Evolutionary conservation across 2,113 vertebrate species (phyloP), one percentile per base, ranked within the genome.

Genomic region (Sander lucioperca): DNA sequence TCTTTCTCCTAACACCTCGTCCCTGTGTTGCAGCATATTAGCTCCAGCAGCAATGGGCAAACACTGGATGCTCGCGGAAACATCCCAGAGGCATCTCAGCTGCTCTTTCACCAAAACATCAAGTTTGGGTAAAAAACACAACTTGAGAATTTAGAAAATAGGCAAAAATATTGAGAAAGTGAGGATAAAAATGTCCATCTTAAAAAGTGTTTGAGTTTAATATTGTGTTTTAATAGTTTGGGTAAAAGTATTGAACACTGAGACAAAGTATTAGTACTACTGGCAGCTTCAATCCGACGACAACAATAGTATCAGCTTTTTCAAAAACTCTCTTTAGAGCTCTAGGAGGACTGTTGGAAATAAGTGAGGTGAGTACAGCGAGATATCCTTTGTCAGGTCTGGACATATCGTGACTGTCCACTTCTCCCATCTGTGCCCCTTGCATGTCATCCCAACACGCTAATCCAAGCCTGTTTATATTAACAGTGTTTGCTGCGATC

Each of bases 401-500:
- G 77, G 33, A 66, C 64, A 30, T 85, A 67, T 73, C 67, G 86
- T 90, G 90, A 84, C 86, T 72, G 85, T 75, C 74, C 67, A 81
- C 76, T 88, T 69, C 61, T 74, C 80, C 85, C 89, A 75, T 88
- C 92, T 84, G 80, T 69, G 80, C 54, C 67, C 27, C 68, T 91
- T 23, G 88, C 92, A 86, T 86, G 57, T 84, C 92, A 91, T 70
- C 83, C 64, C 79, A 23, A 73, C 53, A 6, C 68, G 82, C 76
- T 87, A 86, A 89, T 91, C 87, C 79, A 70, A n/a, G 65, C 43
- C 71, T 82, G 81, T 91, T 86, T 82, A 70, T 57, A 80, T 74
- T 12, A 77, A 74, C 80, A 76, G 58, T 33, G 48, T 83, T 82
- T 79, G 69, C 80, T 86, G 83, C 59, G 39, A 89, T 92, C 86